A percentile compares a stretch with the other conserved stretches of the same genome.
Evolutionary conservation across 2,113 vertebrate genomes (phyloP).

Genomic region (Mirounga angustirostris): DNA sequence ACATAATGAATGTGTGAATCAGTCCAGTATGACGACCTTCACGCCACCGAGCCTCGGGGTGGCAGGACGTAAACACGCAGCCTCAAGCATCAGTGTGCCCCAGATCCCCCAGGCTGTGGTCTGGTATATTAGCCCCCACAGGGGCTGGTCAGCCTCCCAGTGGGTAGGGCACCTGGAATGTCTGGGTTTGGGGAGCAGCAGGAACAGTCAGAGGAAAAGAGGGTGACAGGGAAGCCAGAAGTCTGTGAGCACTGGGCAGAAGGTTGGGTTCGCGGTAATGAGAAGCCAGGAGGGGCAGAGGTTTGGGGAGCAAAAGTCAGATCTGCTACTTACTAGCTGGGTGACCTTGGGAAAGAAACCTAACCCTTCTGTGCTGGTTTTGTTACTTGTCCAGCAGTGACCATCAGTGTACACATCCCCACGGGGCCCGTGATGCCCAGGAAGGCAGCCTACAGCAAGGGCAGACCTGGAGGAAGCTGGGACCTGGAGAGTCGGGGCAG

Average conservation of each 20-base stretch:
- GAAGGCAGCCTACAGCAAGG: not conserved
- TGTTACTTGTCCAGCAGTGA: not conserved
- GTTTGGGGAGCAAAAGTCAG: not conserved
- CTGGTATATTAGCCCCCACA: not conserved
- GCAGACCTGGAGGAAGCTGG: not conserved
- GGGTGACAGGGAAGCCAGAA: not conserved
- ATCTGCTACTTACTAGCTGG: not conserved
- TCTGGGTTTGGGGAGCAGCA: not conserved
- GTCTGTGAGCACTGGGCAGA: not conserved
- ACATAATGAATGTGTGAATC: not conserved
- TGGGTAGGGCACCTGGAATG: not conserved
- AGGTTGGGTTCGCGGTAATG: not conserved
- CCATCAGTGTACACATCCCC: not conserved
- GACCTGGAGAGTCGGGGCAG: too few relatives aligned
- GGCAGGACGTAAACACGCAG: not conserved
- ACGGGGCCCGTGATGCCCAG: accelerated
- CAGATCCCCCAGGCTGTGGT: not conserved
- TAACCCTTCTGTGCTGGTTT: not conserved
- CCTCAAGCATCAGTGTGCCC: not conserved
- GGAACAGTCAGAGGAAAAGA: not conserved
- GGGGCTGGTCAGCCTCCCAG: not conserved
- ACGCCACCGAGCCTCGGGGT: not conserved
- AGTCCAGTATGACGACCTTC: not conserved
- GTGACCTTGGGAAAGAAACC: slow-evolving; percentile 12
- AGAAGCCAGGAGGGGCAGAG: not conserved